phyloP scores from a whole-genome alignment of 2,113 vertebrate species.

The Helogale parvula region DNA sequence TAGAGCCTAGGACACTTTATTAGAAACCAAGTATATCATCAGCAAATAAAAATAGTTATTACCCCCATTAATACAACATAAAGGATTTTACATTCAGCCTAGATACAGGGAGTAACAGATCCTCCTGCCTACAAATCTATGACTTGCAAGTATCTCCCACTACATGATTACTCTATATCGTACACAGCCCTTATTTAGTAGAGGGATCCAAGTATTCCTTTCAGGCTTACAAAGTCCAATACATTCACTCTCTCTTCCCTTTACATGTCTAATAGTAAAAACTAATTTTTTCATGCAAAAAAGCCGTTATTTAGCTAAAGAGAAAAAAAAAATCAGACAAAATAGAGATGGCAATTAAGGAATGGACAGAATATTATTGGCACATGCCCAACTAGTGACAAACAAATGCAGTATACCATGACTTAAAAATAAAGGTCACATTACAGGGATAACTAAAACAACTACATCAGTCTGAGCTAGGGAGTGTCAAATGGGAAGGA shows the following conservation, averaged over 20 bases:
- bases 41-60: constrained; percentile 79
- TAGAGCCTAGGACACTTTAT: constrained; percentile 79
- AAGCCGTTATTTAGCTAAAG: constrained; percentile 59
- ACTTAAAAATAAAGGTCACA: constrained; percentile 74
- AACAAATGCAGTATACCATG: constrained; percentile 67
- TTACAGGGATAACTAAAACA: constrained; percentile 64
- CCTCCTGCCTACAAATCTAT: constrained; percentile 63
- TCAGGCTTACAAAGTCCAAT: constrained; percentile 72
- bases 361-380: constrained; percentile 72
- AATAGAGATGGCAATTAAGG: constrained; percentile 67
- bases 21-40: constrained; percentile 79
- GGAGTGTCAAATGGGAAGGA: constrained; percentile 33
- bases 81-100: constrained; percentile 79
- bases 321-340: constrained; percentile 56
- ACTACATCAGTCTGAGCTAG: constrained; percentile 51
- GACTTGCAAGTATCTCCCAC: constrained; percentile 67
- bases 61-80: constrained; percentile 74
- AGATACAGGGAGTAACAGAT: constrained; percentile 67
- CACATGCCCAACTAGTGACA: constrained; percentile 75
- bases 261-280: constrained; percentile 68
- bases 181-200: constrained; percentile 79
- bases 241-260: constrained; percentile 76
- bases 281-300: constrained; percentile 71
- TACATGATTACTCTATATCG: constrained; percentile 60
- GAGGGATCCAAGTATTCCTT: constrained; percentile 70